phyloP scores from a whole-genome alignment of 1,140 invertebrate genomes.

The Drosophila ficusphila region DNA sequence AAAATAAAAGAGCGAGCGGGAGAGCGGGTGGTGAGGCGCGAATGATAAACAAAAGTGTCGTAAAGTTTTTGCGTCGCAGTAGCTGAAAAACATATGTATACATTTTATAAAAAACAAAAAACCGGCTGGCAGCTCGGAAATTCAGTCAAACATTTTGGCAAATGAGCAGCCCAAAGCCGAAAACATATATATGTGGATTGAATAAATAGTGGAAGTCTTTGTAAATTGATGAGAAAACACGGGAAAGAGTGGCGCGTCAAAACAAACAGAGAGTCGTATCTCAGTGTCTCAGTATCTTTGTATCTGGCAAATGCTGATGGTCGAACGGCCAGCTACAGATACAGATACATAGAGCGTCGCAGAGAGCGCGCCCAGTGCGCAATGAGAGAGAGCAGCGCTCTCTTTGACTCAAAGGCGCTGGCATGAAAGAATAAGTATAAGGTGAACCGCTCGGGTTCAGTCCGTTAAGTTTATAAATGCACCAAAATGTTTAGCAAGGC shows the following conservation, averaged over 20 bases:
- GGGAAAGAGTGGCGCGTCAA: constrained; percentile 60
- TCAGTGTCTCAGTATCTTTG: constrained; percentile 20
- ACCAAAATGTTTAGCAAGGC: too few species aligned
- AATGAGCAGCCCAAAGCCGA: constrained; percentile 21
- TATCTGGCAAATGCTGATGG: constrained; percentile 55
- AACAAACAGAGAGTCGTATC: constrained; percentile 74
- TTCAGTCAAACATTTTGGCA: constrained; percentile 43
- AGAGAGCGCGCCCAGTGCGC: constrained; percentile 3
- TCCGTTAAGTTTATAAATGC: too few species aligned
- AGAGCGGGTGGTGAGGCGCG: constrained; percentile 4
- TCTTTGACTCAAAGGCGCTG: constrained; percentile 26
- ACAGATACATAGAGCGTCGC: constrained; percentile 21
- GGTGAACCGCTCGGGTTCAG: too few species aligned
- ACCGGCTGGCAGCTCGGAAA: constrained; percentile 21
- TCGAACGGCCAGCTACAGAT: constrained; percentile 10
- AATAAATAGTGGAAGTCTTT: constrained; percentile 46
- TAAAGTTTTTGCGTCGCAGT: constrained; percentile 80
- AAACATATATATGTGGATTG: constrained; percentile 32
- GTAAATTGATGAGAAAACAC: constrained; percentile 56
- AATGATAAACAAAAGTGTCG: constrained; percentile 56
- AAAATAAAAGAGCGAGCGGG: constrained; percentile 30
- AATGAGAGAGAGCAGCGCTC: constrained; percentile 10
- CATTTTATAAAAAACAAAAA: constrained; percentile 17
- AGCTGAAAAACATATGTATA: constrained; percentile 15
- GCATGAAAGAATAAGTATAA: too few species aligned